Base-by-base conservation (phyloP, 2,888 invertebrate species). In the Drosophila falleni region DNA sequence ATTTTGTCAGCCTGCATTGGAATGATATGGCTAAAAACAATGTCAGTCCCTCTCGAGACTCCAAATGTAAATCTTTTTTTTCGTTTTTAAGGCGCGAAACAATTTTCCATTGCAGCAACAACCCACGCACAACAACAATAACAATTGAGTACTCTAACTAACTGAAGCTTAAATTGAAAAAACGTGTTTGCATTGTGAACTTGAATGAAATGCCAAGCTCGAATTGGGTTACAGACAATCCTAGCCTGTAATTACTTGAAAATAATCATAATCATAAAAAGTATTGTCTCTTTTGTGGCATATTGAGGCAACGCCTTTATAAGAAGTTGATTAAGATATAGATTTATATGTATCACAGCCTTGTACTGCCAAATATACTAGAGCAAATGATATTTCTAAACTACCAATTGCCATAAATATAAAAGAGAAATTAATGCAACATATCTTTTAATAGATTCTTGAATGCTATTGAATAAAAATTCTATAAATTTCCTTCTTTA, bases 211-310 rank as follows among this genome's bases (percentile, higher is more conserved):
- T 80, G 83, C 74, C 77, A 75, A 63, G 71, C 80, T 75, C 53
- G 53, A 87, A 89, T 81, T 84, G 87, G 87, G 81, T 87, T 81
- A 89, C 83, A 74, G 70, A 80, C 74, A 84, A 81, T 62, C 55
- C 60, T 15, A 64, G 55, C 39, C 58, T 47, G 49, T 63, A 85
- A 85, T 85, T 87, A 79, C 60, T n/a, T 19, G n/a, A 56, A 44
- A 35, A 44, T 44, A 23, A 44, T 47, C 58, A 47, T 47, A 47
- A 58, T 47, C 33, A 35, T 58, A 13, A 44, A 15, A 33, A 3
- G 19, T 41, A 53, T 53, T 58, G 51, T 54, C 19, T 59, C 39
- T 37, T 15, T 19, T 6, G 35, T 6, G 35, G n/a, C n/a, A 26
- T n/a, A n/a, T 19, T 3, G 47, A n/a, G 16, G n/a, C 23, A 46